Evolutionary conservation across 92 coral and sea anemone species (phyloP), one percentile per base, ranked within the genome.

Genomic region (Epizoanthus stellaris): DNA sequence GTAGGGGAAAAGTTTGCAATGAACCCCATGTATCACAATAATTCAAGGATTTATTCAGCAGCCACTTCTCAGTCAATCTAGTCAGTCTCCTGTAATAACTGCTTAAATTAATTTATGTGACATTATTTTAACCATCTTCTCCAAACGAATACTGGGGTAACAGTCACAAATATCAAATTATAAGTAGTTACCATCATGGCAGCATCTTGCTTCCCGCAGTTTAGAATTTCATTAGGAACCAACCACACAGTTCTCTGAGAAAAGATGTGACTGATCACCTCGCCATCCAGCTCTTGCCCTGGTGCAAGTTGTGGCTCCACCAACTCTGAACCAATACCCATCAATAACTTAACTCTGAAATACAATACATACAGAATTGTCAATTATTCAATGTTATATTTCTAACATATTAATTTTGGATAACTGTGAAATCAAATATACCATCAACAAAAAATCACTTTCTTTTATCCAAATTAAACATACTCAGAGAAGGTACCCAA

Each of bases 271-370:
- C 80, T 75, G 65, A 54, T 75, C 16, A 23, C 80, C 14, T 75
- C 80, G 13, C 80, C 80, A 75, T 73, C 62, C 19, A 74, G 64
- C 30, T 74, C 64, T 52, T 74, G 40, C 9, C 19, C 45, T 74
- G 80, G 80, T 74, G 80, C 20, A 9, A 42, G 21, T 21, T 20
- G 80, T 34, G 86, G 91, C 58, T 42, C 88, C 8, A 88, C 88
- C 60, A 88, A 57, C 52, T 88, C 87, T 25, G 42, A 57, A 0
- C 91, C 91, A 7, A 88, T 75, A 45, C 88, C 91, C 87, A 88
- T 88, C 88, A 88, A 62, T 36, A 67, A 19, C 60, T 74, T 87
- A 58, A 87, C 5, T 79, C 82, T 65, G 84, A 57, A 73, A 67
- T 34, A 65, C 72, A 39, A n/a, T 49, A 38, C 14, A n/a, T 57